These are phyloP conservation scores for Macropodus opercularis DNA, from an alignment of 2,797 vertebrate genomes.

Conservation along the genomic window DNA sequence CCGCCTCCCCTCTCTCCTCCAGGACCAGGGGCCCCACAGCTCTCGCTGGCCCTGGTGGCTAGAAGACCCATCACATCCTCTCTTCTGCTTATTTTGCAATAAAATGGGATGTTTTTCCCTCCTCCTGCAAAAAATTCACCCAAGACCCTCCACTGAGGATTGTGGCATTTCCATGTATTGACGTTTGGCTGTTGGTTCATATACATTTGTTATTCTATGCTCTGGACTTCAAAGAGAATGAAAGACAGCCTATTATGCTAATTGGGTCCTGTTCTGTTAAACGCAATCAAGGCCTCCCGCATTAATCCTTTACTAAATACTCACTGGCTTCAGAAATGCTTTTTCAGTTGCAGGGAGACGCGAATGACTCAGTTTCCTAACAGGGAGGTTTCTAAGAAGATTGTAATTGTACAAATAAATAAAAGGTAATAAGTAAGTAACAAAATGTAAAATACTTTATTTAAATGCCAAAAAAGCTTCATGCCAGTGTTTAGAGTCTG, in stretches of 20 bases:
- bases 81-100: conserved; percentile 83
- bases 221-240: conserved; percentile 87
- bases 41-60: conserved; percentile 76
- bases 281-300: conserved; percentile 78
- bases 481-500: conserved; percentile 7
- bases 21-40: conserved; percentile 61
- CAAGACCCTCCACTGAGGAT: conserved; percentile 80
- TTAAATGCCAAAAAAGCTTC: conserved; percentile 17
- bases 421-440: conserved; percentile 26
- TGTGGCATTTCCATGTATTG: conserved; percentile 86
- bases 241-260: conserved; percentile 83
- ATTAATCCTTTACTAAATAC: conserved; percentile 81
- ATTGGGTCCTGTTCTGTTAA: conserved; percentile 84
- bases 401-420: conserved; percentile 39
- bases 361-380: conserved; percentile 40
- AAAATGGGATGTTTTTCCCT: conserved; percentile 77
- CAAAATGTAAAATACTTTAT: conserved; percentile 37
- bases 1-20: conserved; percentile 70
- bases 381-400: conserved; percentile 42
- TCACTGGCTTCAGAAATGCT: conserved; percentile 69
- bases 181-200: conserved; percentile 84
- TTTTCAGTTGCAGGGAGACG: conserved; percentile 39
- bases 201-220: conserved; percentile 85
- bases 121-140: conserved; percentile 78
- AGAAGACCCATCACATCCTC: conserved; percentile 74